Evolutionary conservation across 2,797 vertebrate species (phyloP).

Genomic region (Labeo calbasu): DNA sequence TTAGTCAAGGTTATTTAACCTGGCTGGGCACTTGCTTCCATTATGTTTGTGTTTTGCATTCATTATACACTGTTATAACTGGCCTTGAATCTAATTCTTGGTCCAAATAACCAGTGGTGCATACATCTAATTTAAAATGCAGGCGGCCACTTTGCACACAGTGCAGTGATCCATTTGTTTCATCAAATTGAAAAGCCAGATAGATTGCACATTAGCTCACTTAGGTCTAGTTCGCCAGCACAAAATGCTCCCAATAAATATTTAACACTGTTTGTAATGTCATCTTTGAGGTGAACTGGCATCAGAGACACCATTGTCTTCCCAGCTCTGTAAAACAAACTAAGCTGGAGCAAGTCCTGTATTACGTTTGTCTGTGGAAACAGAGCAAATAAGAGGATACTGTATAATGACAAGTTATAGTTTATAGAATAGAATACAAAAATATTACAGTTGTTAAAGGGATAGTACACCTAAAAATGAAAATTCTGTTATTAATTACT

Average conservation of each 20-base stretch:
- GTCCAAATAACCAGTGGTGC: constrained; percentile 10
- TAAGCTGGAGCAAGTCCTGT: background rate
- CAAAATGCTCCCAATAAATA: constrained; percentile 38
- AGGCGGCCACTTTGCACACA: constrained; percentile 29
- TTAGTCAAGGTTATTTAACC: constrained; percentile 20
- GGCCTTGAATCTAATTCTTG: constrained; percentile 36
- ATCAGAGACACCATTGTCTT: background rate
- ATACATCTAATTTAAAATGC: constrained; percentile 45
- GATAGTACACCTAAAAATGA: too few species aligned
- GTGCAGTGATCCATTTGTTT: constrained; percentile 44
- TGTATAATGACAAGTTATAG: background rate
- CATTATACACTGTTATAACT: constrained; percentile 21
- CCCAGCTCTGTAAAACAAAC: constrained; percentile 1
- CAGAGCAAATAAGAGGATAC: background rate
- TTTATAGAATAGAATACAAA: background rate
- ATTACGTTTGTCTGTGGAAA: background rate
- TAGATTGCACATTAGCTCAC: constrained; percentile 42
- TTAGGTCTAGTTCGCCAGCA: constrained; percentile 31
- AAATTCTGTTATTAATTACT: too few species aligned
- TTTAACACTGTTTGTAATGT: constrained; percentile 29
- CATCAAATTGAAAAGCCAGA: constrained; percentile 42
- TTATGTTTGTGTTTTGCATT: constrained; percentile 35
- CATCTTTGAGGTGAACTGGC: constrained; percentile 22
- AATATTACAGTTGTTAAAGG: background rate
- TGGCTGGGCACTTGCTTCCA: constrained; percentile 5